phyloP scores from a whole-genome alignment of 2,797 vertebrate species.

The Gorsachius magnificus region DNA sequence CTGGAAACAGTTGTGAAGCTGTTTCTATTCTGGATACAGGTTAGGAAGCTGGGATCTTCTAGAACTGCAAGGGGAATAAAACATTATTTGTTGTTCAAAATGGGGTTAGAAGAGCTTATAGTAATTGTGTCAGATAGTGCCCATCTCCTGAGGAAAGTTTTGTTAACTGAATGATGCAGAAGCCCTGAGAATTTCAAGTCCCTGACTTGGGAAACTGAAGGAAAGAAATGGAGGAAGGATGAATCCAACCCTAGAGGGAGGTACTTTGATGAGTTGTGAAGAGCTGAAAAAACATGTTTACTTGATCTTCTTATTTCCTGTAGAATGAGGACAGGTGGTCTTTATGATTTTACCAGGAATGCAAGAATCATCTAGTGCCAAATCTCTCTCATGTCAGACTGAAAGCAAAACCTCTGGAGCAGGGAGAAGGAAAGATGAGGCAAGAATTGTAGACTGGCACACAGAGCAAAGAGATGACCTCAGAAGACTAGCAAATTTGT shows the following conservation, averaged over 20 bases:
- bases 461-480: background rate
- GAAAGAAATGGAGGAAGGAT: background rate
- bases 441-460: background rate
- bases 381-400: background rate
- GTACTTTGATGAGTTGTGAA: background rate
- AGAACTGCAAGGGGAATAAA: background rate
- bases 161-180: background rate
- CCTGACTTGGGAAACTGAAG: background rate
- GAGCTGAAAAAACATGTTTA: background rate
- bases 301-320: background rate
- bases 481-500: background rate
- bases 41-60: background rate
- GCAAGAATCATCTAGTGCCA: background rate
- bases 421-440: background rate
- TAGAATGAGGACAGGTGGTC: background rate
- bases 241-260: background rate
- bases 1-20: background rate
- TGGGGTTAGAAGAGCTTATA: background rate
- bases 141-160: background rate
- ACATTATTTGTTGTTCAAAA: background rate
- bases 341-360: background rate
- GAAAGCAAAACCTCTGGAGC: background rate
- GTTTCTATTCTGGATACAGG: background rate
- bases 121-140: background rate
- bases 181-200: background rate